Base-by-base conservation (phyloP, 2,113 vertebrate species). In the Oenanthe melanoleuca region DNA sequence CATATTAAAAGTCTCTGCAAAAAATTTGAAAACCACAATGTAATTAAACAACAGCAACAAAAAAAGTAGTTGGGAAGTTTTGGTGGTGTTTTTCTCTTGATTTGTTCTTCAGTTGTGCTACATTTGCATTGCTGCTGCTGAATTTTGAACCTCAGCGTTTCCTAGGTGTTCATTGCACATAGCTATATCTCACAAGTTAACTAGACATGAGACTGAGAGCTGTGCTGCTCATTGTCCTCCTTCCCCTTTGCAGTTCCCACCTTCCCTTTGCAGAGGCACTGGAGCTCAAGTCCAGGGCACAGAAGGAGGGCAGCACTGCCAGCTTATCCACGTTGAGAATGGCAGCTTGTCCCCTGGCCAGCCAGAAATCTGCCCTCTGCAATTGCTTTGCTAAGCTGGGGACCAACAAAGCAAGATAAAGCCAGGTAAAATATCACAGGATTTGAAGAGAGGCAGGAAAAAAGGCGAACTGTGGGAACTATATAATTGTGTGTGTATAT, bases 51-150 rank as follows among this genome's bases (percentile, higher is more conserved):
- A 61, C 8, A 42, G 63, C 33, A 66, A n/a, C 14, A 60, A 34
- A 40, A 47, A 40, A 67, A 52, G 15, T 15, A 38, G 10, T 8
- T 79, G 53, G 12, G 38, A 80, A 61, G 12, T 9, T 73, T 73
- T 25, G 5, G 23, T 61, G 17, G 24, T 24, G 7, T 82, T 49
- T 57, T 82, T 19, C 50, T 65, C 26, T 83, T 52, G 64, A 25
- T 60, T 61, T 1, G 2, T 71, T 74, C 29, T 33, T 55, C 0
- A 0, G 26, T 75, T 50, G 42, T 0, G 0, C 25, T 57, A 26
- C 37, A 19, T 52, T 45, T 3, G 1, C 12, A 25, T 17, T 22
- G 16, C 31, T 3, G 0, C 0, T 57, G 29, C 6, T 57, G 23
- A 12, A 57, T 81, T 84, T 67, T 86, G 49, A 28, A 40, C 23